Conservation (phyloP, 2,888 invertebrate species). For the Lochmaea capreae region DNA sequence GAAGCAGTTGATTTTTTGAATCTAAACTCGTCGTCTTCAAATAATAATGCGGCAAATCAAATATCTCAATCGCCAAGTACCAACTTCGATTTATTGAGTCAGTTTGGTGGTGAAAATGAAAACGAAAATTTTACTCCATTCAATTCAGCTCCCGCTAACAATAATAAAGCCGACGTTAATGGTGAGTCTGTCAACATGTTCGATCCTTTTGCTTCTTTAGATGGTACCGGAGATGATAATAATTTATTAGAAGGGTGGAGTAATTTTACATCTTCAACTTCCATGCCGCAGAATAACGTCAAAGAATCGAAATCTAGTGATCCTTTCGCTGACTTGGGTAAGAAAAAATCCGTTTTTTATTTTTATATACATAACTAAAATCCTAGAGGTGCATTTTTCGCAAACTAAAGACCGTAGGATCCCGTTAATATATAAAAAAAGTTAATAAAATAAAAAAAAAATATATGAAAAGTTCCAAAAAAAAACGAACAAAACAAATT, state of each 20-base stretch:
- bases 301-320: constrained; percentile 70
- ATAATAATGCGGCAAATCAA: constrained; percentile 40
- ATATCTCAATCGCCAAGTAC: constrained; percentile 58
- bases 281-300: constrained; percentile 7
- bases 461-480: too few species aligned
- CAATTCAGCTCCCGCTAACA: constrained; percentile 30
- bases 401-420: too few species aligned
- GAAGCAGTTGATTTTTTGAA: constrained; percentile 74
- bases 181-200: constrained; percentile 65
- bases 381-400: too few species aligned
- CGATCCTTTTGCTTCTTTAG: constrained; percentile 74
- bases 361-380: not conserved
- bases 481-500: too few species aligned
- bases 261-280: constrained; percentile 45
- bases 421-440: too few species aligned
- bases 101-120: constrained; percentile 60
- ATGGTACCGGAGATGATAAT: constrained; percentile 47
- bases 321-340: constrained; percentile 80
- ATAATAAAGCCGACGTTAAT: constrained; percentile 22
- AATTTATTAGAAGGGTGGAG: constrained; percentile 61
- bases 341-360: constrained; percentile 32
- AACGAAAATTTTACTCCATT: constrained; percentile 59
- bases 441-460: too few species aligned
- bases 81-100: constrained; percentile 73
- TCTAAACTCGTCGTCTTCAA: constrained; percentile 60